Evolutionary conservation across 1,140 invertebrate species (phyloP), one percentile per base, ranked within the genome.

Genomic region (Sinonovacula constricta): DNA sequence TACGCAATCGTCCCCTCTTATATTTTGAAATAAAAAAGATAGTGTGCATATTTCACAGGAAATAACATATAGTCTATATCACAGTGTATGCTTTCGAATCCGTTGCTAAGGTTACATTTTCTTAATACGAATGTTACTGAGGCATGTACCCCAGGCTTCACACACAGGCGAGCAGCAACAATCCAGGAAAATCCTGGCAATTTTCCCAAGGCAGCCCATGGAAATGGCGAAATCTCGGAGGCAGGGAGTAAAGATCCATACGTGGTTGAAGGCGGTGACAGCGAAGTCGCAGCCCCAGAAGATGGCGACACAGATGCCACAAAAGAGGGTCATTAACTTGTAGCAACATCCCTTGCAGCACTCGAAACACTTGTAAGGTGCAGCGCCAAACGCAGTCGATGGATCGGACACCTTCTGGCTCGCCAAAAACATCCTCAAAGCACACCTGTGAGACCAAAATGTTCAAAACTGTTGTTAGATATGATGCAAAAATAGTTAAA

Each of bases 391-490:
- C 94, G 85, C 94, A 95, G 86, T 95, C 94, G 1, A 94, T 93
- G 79, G 94, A 94, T 45, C 94, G 90, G 2, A 94, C 93, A 2
- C 93, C 93, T 70, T 95, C 93, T 12, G 95, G 94, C 89, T 96
- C 95, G 0, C 94, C 95, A 49, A 95, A 93, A 53, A 95, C 93
- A 80, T 95, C 94, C 78, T 94, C 94, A 94, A 95, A 95, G 45
- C 26, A 26, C 10, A 74, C 71, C 71, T 74, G 30, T n/a, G n/a
- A n/a, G n/a, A n/a, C n/a, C n/a, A n/a, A n/a, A n/a, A n/a, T n/a
- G n/a, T n/a, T n/a, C n/a, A n/a, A n/a, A n/a, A n/a, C n/a, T n/a
- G n/a, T n/a, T n/a, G n/a, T n/a, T n/a, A n/a, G n/a, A n/a, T n/a
- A n/a, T n/a, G n/a, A n/a, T n/a, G n/a, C n/a, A n/a, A n/a, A n/a